Conservation (phyloP, 2,113 vertebrate species). For the Dipodomys stephensi region DNA sequence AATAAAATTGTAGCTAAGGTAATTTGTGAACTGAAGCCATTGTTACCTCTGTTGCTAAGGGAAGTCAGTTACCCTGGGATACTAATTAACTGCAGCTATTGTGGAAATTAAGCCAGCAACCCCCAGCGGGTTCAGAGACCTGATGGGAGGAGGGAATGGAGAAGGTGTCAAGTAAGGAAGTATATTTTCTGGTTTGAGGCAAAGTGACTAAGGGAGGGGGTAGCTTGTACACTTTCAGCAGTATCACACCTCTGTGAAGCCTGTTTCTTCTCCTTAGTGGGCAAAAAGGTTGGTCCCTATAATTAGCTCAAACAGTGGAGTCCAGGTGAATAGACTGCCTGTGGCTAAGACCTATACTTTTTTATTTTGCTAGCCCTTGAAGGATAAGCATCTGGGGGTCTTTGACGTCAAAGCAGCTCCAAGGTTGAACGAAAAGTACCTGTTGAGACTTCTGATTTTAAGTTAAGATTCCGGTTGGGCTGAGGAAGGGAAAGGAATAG, state of each 20-base stretch:
- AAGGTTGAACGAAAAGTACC: conserved; percentile 62
- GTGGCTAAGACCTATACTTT: conserved; percentile 59
- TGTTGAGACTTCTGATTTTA: conserved; percentile 32
- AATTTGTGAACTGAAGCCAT: conserved; percentile 75
- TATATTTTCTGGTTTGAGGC: conserved; percentile 66
- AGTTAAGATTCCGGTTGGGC: conserved; percentile 55
- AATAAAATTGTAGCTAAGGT: conserved; percentile 76
- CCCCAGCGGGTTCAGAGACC: conserved; percentile 66
- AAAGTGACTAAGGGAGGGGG: conserved; percentile 39
- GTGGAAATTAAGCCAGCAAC: conserved; percentile 80
- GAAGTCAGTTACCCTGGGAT: conserved; percentile 81
- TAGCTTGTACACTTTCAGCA: conserved; percentile 53
- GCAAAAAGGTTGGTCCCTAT: conserved; percentile 66
- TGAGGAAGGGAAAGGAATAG: conserved; percentile 58
- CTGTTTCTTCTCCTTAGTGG: conserved; percentile 67
- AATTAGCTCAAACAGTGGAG: conserved; percentile 66
- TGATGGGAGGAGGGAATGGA: conserved; percentile 62
- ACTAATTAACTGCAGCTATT: conserved; percentile 80
- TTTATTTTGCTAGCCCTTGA: conserved; percentile 40
- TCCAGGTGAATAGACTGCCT: conserved; percentile 53
- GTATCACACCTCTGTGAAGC: conserved; percentile 56
- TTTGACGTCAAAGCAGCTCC: conserved; percentile 48
- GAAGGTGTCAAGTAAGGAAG: conserved; percentile 65
- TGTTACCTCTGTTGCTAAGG: conserved; percentile 80
- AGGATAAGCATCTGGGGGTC: conserved; percentile 38